Evolutionary conservation across 2,888 invertebrate species (phyloP).

Genomic region (Noctua fimbriata): DNA sequence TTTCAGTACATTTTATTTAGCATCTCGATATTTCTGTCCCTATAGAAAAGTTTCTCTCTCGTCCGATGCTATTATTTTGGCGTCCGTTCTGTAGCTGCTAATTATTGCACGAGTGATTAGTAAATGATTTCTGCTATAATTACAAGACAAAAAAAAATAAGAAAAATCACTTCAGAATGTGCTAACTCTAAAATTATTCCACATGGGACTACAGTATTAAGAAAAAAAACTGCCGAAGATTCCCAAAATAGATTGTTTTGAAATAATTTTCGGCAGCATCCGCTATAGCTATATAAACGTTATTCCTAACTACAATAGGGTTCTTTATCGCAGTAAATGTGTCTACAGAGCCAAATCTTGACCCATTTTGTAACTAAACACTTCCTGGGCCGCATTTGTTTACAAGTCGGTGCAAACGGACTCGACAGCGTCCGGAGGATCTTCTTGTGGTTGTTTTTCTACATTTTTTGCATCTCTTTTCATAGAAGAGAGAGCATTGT

Average conservation of each 20-base stretch:
- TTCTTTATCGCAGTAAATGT: slow-evolving; percentile 71
- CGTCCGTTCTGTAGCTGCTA: slow-evolving; percentile 33
- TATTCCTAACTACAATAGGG: slow-evolving; percentile 28
- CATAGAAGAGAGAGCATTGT: slow-evolving; percentile 76
- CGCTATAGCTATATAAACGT: slow-evolving; percentile 37
- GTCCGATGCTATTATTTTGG: slow-evolving; percentile 64
- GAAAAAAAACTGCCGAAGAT: slow-evolving; percentile 35
- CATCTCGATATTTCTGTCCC: slow-evolving; percentile 77
- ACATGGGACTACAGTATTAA: slow-evolving; percentile 19
- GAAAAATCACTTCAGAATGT: background rate
- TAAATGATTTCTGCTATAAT: slow-evolving; percentile 15
- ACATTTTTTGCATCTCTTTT: slow-evolving; percentile 65
- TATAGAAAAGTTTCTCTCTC: slow-evolving; percentile 74
- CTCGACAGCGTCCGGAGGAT: slow-evolving; percentile 76
- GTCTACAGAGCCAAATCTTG: slow-evolving; percentile 72
- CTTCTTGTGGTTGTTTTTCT: slow-evolving; percentile 72
- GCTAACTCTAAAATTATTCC: slow-evolving; percentile 1
- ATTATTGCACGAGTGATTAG: slow-evolving; percentile 19
- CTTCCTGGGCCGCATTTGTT: slow-evolving; percentile 83
- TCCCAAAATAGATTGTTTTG: slow-evolving; percentile 59
- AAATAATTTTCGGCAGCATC: slow-evolving; percentile 39
- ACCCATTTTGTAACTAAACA: slow-evolving; percentile 77
- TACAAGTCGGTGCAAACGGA: slow-evolving; percentile 85
- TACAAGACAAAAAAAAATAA: slow-evolving; percentile 1
- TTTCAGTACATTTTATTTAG: slow-evolving; percentile 75